phyloP scores from a whole-genome alignment of 1,140 invertebrate genomes.

The Conopomorpha cramerella region DNA sequence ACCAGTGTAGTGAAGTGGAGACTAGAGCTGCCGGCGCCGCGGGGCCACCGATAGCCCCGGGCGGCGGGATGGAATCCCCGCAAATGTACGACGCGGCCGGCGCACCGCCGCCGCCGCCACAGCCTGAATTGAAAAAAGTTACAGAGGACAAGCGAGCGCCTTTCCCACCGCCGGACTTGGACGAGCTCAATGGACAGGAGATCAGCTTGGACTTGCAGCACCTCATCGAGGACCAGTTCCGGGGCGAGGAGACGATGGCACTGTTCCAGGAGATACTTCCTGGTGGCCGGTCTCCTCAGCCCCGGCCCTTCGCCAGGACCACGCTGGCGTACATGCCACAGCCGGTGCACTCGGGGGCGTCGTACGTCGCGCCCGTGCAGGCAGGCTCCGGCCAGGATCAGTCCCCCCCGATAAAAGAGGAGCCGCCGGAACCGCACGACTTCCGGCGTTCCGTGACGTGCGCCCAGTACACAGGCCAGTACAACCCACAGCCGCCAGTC shows the following conservation, averaged over 20 bases:
- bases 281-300: slow-evolving; percentile 60
- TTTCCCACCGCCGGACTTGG: slow-evolving; percentile 77
- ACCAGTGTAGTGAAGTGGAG: slow-evolving; percentile 53
- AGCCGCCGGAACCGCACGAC: slow-evolving; percentile 78
- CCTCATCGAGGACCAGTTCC: slow-evolving; percentile 88
- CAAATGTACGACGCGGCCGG: slow-evolving; percentile 71
- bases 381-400: slow-evolving; percentile 61
- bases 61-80: slow-evolving; percentile 69
- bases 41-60: slow-evolving; percentile 41
- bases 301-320: slow-evolving; percentile 63
- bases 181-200: slow-evolving; percentile 85
- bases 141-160: slow-evolving; percentile 56
- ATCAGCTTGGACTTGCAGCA: slow-evolving; percentile 87
- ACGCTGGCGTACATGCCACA: slow-evolving; percentile 88
- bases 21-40: slow-evolving; percentile 38
- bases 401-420: slow-evolving; percentile 77
- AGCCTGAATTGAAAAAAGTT: slow-evolving; percentile 52
- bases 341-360: slow-evolving; percentile 81
- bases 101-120: slow-evolving; percentile 56
- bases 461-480: slow-evolving; percentile 47
- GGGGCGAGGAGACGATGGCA: slow-evolving; percentile 70
- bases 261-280: slow-evolving; percentile 80
- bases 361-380: slow-evolving; percentile 66
- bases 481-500: slow-evolving; percentile 44
- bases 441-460: slow-evolving; percentile 62